Conservation (phyloP, 2,888 invertebrate genomes). For the Parelbella ahira region DNA sequence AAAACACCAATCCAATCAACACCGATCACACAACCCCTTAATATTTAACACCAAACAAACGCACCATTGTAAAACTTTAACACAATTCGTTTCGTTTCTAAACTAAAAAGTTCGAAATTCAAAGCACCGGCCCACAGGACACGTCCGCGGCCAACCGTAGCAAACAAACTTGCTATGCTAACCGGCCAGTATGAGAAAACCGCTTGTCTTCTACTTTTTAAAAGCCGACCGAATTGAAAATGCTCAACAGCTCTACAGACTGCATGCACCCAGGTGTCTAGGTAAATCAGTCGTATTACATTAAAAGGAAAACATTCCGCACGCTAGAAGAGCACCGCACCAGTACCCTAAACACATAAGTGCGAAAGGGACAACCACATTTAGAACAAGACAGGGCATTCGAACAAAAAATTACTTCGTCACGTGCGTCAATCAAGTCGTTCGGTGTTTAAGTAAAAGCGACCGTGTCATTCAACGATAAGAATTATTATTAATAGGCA, state of each 20-base stretch:
- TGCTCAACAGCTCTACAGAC: conserved; percentile 27
- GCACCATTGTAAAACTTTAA: conserved; percentile 48
- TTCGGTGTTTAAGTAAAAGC: conserved; percentile 17
- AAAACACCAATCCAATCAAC: conserved; percentile 39
- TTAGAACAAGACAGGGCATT: conserved; percentile 30
- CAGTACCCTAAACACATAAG: not conserved
- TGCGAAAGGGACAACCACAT: conserved; percentile 26
- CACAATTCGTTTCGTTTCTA: conserved; percentile 52
- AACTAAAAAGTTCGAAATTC: conserved; percentile 59
- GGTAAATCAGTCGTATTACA: conserved; percentile 44
- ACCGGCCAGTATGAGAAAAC: conserved; percentile 38
- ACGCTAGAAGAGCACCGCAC: conserved; percentile 35
- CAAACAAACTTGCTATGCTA: conserved; percentile 62
- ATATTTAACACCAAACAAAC: conserved; percentile 38
- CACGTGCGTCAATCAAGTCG: conserved; percentile 42
- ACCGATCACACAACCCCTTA: conserved; percentile 46
- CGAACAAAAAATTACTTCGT: conserved; percentile 36
- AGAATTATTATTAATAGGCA: conserved; percentile 8
- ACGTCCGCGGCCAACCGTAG: conserved; percentile 58
- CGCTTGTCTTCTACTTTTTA: conserved; percentile 50
- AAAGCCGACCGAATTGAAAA: conserved; percentile 50
- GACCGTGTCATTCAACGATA: conserved; percentile 11
- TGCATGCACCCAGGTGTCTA: conserved; percentile 29
- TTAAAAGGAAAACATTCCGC: conserved; percentile 43
- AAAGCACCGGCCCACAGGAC: conserved; percentile 52